Evolutionary conservation across 2,797 vertebrate genomes (phyloP).

Genomic region (Acestrorhynchus altus): DNA sequence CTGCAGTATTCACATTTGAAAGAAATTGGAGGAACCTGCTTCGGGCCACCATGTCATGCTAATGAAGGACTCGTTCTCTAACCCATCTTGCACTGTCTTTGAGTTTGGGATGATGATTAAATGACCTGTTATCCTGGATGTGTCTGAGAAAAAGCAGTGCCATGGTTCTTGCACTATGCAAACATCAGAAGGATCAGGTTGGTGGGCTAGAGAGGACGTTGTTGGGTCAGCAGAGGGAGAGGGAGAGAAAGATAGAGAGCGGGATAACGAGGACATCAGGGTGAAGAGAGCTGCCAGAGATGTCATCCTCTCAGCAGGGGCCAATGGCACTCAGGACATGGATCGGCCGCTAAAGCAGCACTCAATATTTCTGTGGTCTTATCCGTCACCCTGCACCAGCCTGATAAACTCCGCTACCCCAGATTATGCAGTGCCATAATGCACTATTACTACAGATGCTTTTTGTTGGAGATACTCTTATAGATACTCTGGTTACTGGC

Average conservation of each 20-base stretch:
- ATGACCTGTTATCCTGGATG: not conserved
- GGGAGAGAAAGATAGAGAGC: constrained; percentile 38
- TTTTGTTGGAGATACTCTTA: not conserved
- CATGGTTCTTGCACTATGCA: constrained; percentile 9
- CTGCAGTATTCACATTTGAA: not conserved
- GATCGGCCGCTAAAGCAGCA: constrained; percentile 49
- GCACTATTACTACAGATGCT: not conserved
- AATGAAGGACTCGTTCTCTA: not conserved
- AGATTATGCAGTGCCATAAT: not conserved
- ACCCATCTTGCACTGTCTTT: not conserved
- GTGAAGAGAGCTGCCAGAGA: constrained; percentile 78
- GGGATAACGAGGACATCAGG: constrained; percentile 81
- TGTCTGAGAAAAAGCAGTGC: not conserved
- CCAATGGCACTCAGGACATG: constrained; percentile 68
- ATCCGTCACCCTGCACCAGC: constrained; percentile 41
- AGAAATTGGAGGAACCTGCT: not conserved
- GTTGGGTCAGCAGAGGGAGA: constrained; percentile 28
- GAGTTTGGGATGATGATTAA: not conserved
- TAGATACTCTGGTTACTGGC: not conserved
- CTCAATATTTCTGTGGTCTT: constrained; percentile 55
- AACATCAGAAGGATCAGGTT: constrained; percentile 22
- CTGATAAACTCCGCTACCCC: constrained; percentile 18
- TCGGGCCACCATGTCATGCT: not conserved
- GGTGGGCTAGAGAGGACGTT: constrained; percentile 33
- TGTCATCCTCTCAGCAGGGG: constrained; percentile 77